phyloP scores from a whole-genome alignment of 2,888 invertebrate genomes.

The Oscheius sp. region DNA sequence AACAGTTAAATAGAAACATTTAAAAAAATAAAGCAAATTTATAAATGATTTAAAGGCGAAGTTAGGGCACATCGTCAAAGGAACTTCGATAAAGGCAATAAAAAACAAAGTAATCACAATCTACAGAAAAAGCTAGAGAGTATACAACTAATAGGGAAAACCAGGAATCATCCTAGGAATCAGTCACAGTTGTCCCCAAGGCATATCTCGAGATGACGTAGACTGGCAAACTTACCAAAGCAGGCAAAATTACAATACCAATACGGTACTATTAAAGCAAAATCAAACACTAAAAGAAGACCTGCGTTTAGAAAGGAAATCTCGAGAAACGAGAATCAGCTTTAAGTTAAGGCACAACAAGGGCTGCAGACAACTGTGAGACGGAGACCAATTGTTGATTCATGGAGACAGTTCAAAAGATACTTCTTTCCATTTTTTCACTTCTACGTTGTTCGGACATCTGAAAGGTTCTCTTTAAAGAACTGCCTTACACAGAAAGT shows the following conservation, averaged over 20 bases:
- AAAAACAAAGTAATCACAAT: background rate
- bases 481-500: background rate
- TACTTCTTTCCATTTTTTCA: constrained; percentile 37
- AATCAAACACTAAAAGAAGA: background rate
- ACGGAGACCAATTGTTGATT: constrained; percentile 29
- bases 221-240: constrained; percentile 2
- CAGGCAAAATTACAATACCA: background rate
- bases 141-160: constrained; percentile 19
- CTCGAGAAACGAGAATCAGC: constrained; percentile 35
- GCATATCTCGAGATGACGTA: constrained; percentile 24
- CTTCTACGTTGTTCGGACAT: constrained; percentile 37
- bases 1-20: no score
- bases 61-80: constrained; percentile 25
- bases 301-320: constrained; percentile 16
- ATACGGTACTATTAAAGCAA: background rate
- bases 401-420: constrained; percentile 30
- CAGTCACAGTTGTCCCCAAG: constrained; percentile 34
- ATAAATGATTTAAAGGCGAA: constrained; percentile 6
- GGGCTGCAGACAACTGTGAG: constrained; percentile 37
- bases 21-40: no score
- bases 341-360: constrained; percentile 34
- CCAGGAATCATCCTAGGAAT: constrained; percentile 27
- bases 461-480: constrained; percentile 17
- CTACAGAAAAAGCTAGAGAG: constrained; percentile 1
- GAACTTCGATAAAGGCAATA: constrained; percentile 22